Base-by-base conservation (phyloP, 2,888 invertebrate species). In the Drosophila kambysellisi region DNA sequence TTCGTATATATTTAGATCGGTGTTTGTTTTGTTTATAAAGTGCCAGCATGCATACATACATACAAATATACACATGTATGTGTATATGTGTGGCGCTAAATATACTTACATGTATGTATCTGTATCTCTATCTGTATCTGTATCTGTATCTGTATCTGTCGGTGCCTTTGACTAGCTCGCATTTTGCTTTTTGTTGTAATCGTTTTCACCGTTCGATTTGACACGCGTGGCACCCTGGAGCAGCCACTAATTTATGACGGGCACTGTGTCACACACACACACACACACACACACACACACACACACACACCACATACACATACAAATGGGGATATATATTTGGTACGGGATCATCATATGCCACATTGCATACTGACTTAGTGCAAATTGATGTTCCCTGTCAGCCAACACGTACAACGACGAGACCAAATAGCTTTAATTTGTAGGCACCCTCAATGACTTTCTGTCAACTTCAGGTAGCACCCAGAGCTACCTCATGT, bases 11-110 rank as follows among this genome's bases (percentile, higher is more conserved):
- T 89, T 87, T 87, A 89, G 90, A 89, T 74, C 72, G 70, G 81
- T 89, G 87, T 87, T 87, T 87, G 89, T 87, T 87, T 87, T 89
- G 87, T 87, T 87, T 87, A 87, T 81, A 87, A 87, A 87, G 90
- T 89, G 87, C 86, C 82, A 87, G 73, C 83, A 76, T 61, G 48
- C 76, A 77, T 50, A 41, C 46, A 37, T 17, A 46, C 51, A 37
- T 20, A 32, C 25, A 32, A 20, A n/a, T 53, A 17, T 46, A n/a
- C 32, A 53, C 35, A 39, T 59, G 62, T 43, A 60, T 65, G 11
- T 5, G 7, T 2, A 11, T 25, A 17, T 17, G 7, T 25, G 25
- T 25, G 25, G 25, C 37, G 65, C 65, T 56, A 54, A 43, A 76
- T 57, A 53, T 60, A 50, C 39, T 57, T 61, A 61, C 33, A 73